Base-by-base conservation (phyloP, 2,888 invertebrate species). In the Drosophila atroscutellata region DNA sequence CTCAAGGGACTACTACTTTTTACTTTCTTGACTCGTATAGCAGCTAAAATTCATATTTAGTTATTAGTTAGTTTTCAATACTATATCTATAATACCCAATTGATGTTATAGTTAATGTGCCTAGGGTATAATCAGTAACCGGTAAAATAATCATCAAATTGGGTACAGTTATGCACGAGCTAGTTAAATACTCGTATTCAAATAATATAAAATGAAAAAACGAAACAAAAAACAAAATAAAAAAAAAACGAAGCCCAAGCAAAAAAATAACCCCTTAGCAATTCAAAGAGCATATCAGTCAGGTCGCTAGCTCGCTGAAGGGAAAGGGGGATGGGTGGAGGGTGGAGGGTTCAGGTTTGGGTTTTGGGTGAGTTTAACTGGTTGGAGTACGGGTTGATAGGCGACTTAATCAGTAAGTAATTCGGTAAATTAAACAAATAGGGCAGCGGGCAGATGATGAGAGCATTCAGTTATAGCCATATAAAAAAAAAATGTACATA, bases 361-460 rank as follows among this genome's bases (percentile, higher is more conserved):
- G 61, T 60, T 28, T 28, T 37, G 49, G 32, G 24, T 45, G 20
- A 45, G 45, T 45, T 11, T 5, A 36, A 24, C 34, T 24, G 6
- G 34, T 34, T 36, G 24, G 49, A 55, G 59, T 50, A 54, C 45
- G 61, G 68, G 52, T 80, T 59, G 78, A 72, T 72, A 62, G 72
- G 28, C 66, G 59, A 72, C 60, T 66, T 83, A 85, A 89, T 85
- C 82, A 80, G 76, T 24, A 85, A 81, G 73, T 84, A 81, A 87
- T 89, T 85, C 77, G 75, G 87, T 85, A 87, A 86, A 89, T 86
- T 80, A 84, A 86, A 76, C 87, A 84, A 87, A 74, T 69, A 72
- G 56, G 63, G 37, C 37, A 71, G 49, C 59, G 63, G 58, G 30
- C 68, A 74, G 69, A 66, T 73, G 69, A 64, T 37, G 60, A 62